Percentiles rank a stretch among this genome's conserved stretches.
Evolutionary conservation across 1,140 invertebrate genomes (phyloP).

Genomic region (Nasonia giraulti): DNA sequence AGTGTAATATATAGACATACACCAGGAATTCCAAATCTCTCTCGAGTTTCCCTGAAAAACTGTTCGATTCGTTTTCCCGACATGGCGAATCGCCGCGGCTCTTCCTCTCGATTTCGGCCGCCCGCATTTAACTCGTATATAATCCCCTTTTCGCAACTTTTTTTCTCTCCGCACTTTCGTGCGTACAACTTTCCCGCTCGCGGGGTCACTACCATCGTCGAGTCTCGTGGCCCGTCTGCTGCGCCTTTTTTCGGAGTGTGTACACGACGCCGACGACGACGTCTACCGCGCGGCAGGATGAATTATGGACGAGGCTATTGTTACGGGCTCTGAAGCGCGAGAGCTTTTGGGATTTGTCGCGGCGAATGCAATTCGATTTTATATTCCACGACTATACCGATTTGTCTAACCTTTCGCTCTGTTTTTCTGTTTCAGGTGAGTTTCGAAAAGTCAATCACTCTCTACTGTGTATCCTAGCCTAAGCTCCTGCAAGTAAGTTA

Average conservation of each 20-base stretch:
- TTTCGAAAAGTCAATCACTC: neutral
- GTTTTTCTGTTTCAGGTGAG: conserved; percentile 28
- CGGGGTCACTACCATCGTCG: neutral
- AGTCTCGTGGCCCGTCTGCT: neutral
- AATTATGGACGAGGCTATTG: conserved; percentile 14
- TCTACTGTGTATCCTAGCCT: no score
- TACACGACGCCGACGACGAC: no score
- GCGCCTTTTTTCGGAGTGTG: neutral
- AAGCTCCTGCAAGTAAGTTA: neutral
- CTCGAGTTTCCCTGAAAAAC: neutral
- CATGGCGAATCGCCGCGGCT: neutral
- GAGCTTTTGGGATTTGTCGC: neutral
- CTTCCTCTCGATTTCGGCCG: neutral
- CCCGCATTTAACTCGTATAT: neutral
- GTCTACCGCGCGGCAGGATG: neutral
- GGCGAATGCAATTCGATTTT: neutral
- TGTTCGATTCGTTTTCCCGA: neutral
- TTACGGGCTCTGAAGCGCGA: neutral
- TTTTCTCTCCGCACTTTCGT: conserved; percentile 17
- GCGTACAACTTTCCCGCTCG: conserved; percentile 33
- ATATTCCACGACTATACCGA: neutral
- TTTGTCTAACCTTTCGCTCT: neutral
- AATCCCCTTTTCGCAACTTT: conserved; percentile 30
- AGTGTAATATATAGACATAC: neutral
- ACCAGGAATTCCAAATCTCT: neutral